Base-by-base conservation (phyloP, 2,888 invertebrate genomes). In the Amiota communis region DNA sequence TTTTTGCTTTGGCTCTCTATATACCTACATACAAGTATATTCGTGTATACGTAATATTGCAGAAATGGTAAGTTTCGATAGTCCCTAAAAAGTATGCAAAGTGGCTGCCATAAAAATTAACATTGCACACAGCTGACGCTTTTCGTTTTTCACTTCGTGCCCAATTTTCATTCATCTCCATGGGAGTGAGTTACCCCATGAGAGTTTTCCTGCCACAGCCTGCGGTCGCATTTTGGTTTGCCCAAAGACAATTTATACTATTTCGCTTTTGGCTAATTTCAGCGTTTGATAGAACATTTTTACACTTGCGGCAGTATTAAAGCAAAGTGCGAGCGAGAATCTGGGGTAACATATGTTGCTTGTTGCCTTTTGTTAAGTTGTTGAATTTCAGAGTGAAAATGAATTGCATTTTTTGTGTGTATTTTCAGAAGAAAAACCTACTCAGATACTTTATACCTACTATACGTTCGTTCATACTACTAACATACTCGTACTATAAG, bases 71-170 rank as follows among this genome's bases (percentile, higher is more conserved):
- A 0, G 13, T 64, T 15, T 36, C 64, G 2, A n/a, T n/a, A 8
- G 47, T 12, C 64, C 46, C 1, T n/a, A n/a, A 64, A 46, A 64
- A 64, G 47, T 64, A 64, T 64, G 64, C 64, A n/a, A 64, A 64
- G 64, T 64, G 47, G 46, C 64, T 64, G 64, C 47, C 47, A 64
- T 46, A 64, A 46, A n/a, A n/a, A n/a, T n/a, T n/a, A n/a, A n/a
- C 64, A 64, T 64, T 64, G 64, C 47, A 9, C 64, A 64, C 64
- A 64, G 46, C 64, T 64, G 64, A 8, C 47, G 64, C 47, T 47
- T 8, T 64, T 17, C 12, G 8, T 3, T 12, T 17, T 12, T 61
- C 20, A 6, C n/a, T n/a, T 13, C 13, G 56, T n/a, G n/a, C n/a
- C n/a, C n/a, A n/a, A n/a, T n/a, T n/a, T n/a, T n/a, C n/a, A n/a